Percentiles rank a stretch among this genome's conserved stretches.
phyloP scores from a whole-genome alignment of 1,140 invertebrate species.

The Ptiloglossa arizonensis region DNA sequence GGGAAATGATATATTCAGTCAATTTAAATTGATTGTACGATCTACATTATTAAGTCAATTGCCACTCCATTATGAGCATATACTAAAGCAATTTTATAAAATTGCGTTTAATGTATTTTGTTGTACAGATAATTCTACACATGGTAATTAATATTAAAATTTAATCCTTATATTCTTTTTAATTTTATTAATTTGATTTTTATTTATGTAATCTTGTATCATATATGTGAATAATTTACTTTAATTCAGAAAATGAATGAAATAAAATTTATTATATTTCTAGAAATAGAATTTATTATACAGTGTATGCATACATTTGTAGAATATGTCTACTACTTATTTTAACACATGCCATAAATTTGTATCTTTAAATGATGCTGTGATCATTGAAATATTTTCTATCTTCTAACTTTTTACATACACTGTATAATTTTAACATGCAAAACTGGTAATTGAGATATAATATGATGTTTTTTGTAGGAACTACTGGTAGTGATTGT shows the following conservation, averaged over 20 bases:
- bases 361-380: too few relatives aligned
- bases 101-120: conserved; percentile 89
- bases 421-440: neutral
- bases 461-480: conserved; percentile 47
- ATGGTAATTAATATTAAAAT: conserved; percentile 67
- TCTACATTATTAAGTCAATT: conserved; percentile 88
- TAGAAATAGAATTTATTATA: too few relatives aligned
- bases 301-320: too few relatives aligned
- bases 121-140: conserved; percentile 77
- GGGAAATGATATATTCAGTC: conserved; percentile 81
- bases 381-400: too few relatives aligned
- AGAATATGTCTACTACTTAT: too few relatives aligned
- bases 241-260: too few relatives aligned
- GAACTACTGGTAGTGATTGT: conserved; percentile 82
- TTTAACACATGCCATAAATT: too few relatives aligned
- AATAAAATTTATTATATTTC: too few relatives aligned
- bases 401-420: too few relatives aligned
- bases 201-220: neutral
- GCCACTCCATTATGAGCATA: conserved; percentile 85
- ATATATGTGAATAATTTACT: too few relatives aligned
- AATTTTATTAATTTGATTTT: neutral
- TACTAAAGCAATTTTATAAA: conserved; percentile 90
- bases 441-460: neutral
- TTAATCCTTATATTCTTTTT: neutral
- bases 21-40: conserved; percentile 86